Conservation (phyloP, 2,888 invertebrate species). For the Pardosa pseudoannulata region DNA sequence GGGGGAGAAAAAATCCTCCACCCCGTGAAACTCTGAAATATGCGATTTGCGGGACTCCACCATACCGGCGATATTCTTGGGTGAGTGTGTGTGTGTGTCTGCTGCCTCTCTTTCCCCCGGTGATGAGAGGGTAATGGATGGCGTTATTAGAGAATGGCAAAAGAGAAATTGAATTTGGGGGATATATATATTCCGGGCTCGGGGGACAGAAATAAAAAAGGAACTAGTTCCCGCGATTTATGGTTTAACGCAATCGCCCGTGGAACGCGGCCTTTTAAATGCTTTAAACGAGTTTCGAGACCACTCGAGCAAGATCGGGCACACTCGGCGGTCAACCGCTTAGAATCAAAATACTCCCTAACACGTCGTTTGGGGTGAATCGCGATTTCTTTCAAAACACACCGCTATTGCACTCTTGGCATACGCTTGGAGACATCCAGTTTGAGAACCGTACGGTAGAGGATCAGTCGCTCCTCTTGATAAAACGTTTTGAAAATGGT, state of each 20-base stretch:
- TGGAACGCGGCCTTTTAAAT: not conserved
- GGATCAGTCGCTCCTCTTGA: too few species aligned
- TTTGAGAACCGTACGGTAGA: too few species aligned
- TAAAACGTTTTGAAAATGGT: too few species aligned
- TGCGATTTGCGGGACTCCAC: not conserved
- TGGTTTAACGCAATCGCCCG: not conserved
- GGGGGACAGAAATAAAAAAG: not conserved
- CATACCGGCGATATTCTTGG: not conserved
- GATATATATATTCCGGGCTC: not conserved
- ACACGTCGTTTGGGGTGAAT: too few species aligned
- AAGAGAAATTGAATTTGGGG: slow-evolving; percentile 1
- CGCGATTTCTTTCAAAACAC: too few species aligned
- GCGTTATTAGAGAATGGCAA: slow-evolving; percentile 19
- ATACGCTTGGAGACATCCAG: too few species aligned
- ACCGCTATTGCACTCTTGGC: too few species aligned
- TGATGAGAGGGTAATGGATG: slow-evolving; percentile 19
- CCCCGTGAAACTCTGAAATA: not conserved
- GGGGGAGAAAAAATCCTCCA: not conserved
- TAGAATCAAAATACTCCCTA: too few species aligned
- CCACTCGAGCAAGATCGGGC: too few species aligned
- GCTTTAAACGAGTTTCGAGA: not conserved
- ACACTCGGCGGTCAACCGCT: too few species aligned
- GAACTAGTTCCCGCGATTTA: not conserved
- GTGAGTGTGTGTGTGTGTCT: too few species aligned
- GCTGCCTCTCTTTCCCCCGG: not conserved